Percentiles rank a stretch among this genome's conserved stretches.
Conservation (phyloP, 2,797 vertebrate genomes). For the Neopelma chrysocephalum region DNA sequence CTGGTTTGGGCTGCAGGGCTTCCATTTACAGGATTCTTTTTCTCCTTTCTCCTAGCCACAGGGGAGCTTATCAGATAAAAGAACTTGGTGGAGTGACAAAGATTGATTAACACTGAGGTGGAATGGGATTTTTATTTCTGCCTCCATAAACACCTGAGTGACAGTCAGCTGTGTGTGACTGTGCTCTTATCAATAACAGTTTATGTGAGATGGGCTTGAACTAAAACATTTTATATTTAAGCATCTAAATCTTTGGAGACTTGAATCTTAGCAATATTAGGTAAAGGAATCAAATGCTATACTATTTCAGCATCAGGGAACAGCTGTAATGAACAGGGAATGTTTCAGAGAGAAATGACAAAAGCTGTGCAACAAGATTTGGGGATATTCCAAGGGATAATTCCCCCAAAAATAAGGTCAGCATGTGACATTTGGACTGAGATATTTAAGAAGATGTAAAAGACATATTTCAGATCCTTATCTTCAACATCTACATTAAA, state of each 20-base stretch:
- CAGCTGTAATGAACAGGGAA: neutral
- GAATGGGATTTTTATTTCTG: constrained; percentile 47
- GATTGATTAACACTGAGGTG: constrained; percentile 30
- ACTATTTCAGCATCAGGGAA: neutral
- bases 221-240: constrained; percentile 2
- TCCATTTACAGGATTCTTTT: neutral
- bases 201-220: neutral
- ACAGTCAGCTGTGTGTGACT: neutral
- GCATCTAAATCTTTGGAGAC: neutral
- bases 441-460: neutral
- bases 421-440: neutral
- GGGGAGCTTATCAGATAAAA: neutral
- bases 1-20: neutral
- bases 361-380: neutral
- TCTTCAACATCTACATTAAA: neutral
- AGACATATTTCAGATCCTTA: neutral
- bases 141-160: constrained; percentile 28
- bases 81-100: constrained; percentile 30
- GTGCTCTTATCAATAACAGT: constrained; percentile 26
- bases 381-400: neutral
- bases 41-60: neutral
- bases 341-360: neutral
- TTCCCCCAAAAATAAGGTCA: neutral
- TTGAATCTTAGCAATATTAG: neutral
- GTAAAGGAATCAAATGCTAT: neutral